These are phyloP conservation scores for Albula goreensis DNA, from an alignment of 2,113 vertebrate species.

Conservation along the genomic window DNA sequence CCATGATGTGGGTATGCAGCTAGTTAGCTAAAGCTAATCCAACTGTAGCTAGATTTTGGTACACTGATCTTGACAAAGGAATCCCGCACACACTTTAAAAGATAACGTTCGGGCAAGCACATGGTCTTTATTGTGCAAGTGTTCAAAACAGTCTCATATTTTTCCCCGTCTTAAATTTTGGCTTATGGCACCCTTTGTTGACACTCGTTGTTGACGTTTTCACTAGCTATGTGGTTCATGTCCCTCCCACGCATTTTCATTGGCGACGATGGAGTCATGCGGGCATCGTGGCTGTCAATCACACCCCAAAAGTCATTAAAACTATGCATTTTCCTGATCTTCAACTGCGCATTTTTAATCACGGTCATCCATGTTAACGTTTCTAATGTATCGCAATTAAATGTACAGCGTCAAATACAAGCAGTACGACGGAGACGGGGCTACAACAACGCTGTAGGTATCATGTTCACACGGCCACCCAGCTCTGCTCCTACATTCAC, in stretches of 20 bases:
- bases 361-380: not conserved
- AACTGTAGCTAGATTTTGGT: no score
- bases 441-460: slow-evolving; percentile 12
- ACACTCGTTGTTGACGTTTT: not conserved
- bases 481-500: slow-evolving; percentile 59
- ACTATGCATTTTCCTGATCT: slow-evolving; percentile 5
- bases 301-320: slow-evolving; percentile 41
- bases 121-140: no score
- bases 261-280: slow-evolving; percentile 48
- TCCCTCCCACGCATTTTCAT: slow-evolving; percentile 53
- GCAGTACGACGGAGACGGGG: not conserved
- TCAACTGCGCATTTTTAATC: not conserved
- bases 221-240: slow-evolving; percentile 4
- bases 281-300: slow-evolving; percentile 53
- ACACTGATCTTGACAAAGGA: no score
- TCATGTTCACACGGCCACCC: slow-evolving; percentile 61
- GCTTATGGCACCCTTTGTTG: not conserved
- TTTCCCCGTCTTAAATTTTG: not conserved
- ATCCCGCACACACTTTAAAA: no score
- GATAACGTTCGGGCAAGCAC: no score
- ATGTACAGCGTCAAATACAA: not conserved
- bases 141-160: not conserved
- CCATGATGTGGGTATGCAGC: no score
- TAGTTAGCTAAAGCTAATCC: no score
- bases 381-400: not conserved